Percentiles rank a stretch among this genome's conserved stretches.
Evolutionary conservation across 2,888 invertebrate species (phyloP).

Genomic region (Cephus pulcher): DNA sequence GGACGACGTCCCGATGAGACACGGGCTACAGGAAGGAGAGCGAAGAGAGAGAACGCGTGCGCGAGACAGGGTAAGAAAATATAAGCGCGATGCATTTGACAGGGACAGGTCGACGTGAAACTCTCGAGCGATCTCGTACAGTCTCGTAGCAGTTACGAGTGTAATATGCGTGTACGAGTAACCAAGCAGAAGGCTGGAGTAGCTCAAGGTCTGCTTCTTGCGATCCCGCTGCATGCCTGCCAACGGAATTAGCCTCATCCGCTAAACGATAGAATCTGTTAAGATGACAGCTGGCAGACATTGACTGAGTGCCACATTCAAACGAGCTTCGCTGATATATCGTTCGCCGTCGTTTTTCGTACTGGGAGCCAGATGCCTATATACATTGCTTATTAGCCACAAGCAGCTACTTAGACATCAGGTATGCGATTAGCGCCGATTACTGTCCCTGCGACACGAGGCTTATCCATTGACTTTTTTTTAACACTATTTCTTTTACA

Average conservation of each 20-base stretch:
- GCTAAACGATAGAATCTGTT: slow-evolving; percentile 24
- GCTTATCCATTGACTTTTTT: background rate
- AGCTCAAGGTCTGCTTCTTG: slow-evolving; percentile 13
- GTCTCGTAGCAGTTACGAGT: background rate
- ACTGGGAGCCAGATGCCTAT: background rate
- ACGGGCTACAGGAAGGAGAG: background rate
- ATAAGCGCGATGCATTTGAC: background rate
- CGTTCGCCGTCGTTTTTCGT: slow-evolving; percentile 5
- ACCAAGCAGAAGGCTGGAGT: background rate
- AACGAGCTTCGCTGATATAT: slow-evolving; percentile 5
- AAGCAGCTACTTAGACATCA: slow-evolving; percentile 1
- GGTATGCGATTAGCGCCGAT: slow-evolving; percentile 1
- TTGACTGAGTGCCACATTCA: slow-evolving; percentile 5
- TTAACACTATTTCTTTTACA: background rate
- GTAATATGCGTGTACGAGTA: slow-evolving; percentile 4
- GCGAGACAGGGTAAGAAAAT: background rate
- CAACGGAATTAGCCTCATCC: slow-evolving; percentile 22
- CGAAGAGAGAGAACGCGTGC: background rate
- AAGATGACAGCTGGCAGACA: slow-evolving; percentile 21
- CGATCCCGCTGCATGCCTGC: slow-evolving; percentile 9
- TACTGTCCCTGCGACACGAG: background rate
- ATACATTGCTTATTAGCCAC: slow-evolving; percentile 1
- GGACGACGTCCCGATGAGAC: background rate
- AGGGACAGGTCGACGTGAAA: background rate
- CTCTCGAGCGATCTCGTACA: background rate